A percentile compares a stretch with the other conserved stretches of the same genome.
Evolutionary conservation across 2,888 invertebrate species (phyloP).

Genomic region (Amphipoea oculea): DNA sequence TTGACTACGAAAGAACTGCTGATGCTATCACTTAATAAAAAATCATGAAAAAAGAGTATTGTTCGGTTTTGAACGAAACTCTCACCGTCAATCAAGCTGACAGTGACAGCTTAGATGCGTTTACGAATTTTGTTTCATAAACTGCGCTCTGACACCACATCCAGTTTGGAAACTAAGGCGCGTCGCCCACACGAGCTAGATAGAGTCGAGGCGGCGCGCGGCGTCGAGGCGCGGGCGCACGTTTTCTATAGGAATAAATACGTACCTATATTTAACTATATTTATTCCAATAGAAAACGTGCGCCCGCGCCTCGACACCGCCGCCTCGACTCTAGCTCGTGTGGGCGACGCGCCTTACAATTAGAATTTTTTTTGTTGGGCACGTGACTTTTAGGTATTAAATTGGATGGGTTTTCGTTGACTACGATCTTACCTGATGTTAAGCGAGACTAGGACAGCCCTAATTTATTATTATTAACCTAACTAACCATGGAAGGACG

Average conservation of each 20-base stretch:
- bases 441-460: background rate
- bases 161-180: too few species aligned
- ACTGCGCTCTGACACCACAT: background rate
- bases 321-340: too few species aligned
- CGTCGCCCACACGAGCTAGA: too few species aligned
- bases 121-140: conserved; percentile 15
- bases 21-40: background rate
- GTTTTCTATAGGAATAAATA: too few species aligned
- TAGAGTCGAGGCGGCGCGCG: too few species aligned
- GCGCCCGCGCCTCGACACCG: too few species aligned
- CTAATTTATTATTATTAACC: background rate
- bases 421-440: background rate
- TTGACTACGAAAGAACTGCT: too few species aligned
- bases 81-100: background rate
- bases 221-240: too few species aligned
- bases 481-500: background rate
- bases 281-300: too few species aligned
- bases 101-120: background rate
- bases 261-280: too few species aligned
- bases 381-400: background rate
- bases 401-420: background rate
- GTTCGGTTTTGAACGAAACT: conserved; percentile 24
- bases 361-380: background rate
- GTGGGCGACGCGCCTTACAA: too few species aligned
- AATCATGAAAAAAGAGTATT: too few species aligned